Evolutionary conservation across 2,797 vertebrate genomes (phyloP).

Genomic region (Synanceia verrucosa): DNA sequence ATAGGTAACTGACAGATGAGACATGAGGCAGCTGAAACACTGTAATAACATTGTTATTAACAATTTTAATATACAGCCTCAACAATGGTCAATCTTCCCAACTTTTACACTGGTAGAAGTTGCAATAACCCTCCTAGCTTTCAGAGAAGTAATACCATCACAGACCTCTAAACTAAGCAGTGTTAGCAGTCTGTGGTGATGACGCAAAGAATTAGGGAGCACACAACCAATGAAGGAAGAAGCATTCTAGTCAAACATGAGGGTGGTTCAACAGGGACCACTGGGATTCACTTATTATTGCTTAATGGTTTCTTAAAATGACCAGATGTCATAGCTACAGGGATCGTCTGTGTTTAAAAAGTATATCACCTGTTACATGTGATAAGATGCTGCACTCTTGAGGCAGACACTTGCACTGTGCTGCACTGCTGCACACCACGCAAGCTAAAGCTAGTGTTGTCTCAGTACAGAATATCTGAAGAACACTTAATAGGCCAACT

Average conservation of each 20-base stretch:
- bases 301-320: neutral
- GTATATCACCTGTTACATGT: neutral
- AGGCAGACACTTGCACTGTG: neutral
- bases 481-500: neutral
- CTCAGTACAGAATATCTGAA: neutral
- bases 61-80: neutral
- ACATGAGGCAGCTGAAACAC: neutral
- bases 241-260: neutral
- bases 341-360: neutral
- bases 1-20: too few relatives aligned
- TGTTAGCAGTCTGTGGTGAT: neutral
- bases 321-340: neutral
- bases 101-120: neutral
- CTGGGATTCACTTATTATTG: too few relatives aligned
- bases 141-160: too few relatives aligned
- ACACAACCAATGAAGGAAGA: neutral
- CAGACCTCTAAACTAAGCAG: neutral
- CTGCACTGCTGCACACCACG: neutral
- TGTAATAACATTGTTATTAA: neutral
- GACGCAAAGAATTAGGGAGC: neutral
- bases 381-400: conserved; percentile 6
- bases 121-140: too few relatives aligned
- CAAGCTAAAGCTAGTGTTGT: neutral
- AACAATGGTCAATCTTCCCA: neutral
- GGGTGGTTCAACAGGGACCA: neutral